Base-by-base conservation (phyloP, 2,888 invertebrate species). In the Rhorus exstirpatorius region DNA sequence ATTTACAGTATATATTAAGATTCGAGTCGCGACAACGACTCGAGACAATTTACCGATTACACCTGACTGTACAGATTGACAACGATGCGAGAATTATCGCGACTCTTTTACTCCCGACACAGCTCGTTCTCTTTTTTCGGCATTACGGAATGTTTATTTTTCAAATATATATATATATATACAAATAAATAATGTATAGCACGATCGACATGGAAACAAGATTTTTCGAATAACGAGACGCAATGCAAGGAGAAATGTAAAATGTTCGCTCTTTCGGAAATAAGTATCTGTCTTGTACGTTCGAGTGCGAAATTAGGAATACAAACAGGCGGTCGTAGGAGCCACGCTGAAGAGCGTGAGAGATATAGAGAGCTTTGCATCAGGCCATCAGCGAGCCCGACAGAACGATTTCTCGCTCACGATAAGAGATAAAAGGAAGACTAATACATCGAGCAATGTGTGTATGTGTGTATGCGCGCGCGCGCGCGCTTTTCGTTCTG, bases 401-500 rank as follows among this genome's bases (percentile, higher is more conserved):
- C 49, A 58, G 58, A 58, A 75, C 68, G 70, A 44, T 53, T 60
- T 79, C 79, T 79, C 79, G 79, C 60, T 71, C 71, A 53, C 79
- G 83, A 85, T 84, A 87, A 86, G 88, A 88, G 91, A 92, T 91
- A 92, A 92, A 92, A 92, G 91, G 90, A 87, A 91, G 90, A 90
- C 89, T 90, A 90, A 91, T 91, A 91, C 90, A 79, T 49, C 31
- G 24, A 21, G 14, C n/a, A 3, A 46, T 21, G 61, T 61, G 49
- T 38, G 21, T 53, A n/a, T 58, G 63, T 63, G 14, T 46, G 46
- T 24, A 17, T 53, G 67, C 65, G 63, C 49, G 53, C 70, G 76
- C 75, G 49, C 63, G 68, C 53, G 19, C 46, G 61, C 68, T 63
- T 38, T 75, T 75, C 74, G 61, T 67, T 70, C 63, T 26, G 58